Percentiles rank a stretch among this genome's conserved stretches.
These are phyloP conservation scores for Euphonia xanthogaster DNA, from an alignment of 2,797 vertebrate genomes.

Conservation along the genomic window DNA sequence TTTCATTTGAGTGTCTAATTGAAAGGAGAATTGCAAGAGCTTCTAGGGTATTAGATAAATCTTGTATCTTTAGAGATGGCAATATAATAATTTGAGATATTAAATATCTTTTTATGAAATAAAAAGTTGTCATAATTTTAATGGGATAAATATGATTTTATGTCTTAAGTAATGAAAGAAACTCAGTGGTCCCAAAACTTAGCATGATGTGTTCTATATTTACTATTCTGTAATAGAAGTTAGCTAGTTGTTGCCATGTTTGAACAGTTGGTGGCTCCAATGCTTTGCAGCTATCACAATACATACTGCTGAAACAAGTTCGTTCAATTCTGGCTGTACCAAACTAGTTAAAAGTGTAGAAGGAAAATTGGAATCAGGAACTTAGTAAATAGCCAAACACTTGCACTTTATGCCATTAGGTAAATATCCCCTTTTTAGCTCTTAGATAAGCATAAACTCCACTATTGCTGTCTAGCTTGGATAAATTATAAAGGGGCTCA, in stretches of 20 bases:
- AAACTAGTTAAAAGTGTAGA: not conserved
- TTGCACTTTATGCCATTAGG: not conserved
- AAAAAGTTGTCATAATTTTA: not conserved
- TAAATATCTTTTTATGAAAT: not conserved
- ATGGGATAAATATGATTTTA: not conserved
- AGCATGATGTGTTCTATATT: not conserved
- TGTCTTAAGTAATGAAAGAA: not conserved
- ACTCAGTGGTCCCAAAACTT: not conserved
- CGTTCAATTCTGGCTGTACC: not conserved
- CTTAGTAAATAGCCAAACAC: not conserved
- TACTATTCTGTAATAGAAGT: not conserved
- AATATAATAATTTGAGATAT: not conserved
- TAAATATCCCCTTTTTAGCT: not conserved
- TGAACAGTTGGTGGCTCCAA: constrained; percentile 81
- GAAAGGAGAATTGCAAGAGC: not conserved
- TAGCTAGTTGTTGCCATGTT: constrained; percentile 64
- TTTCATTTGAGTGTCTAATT: not conserved
- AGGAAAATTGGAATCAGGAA: not conserved
- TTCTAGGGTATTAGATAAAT: not conserved
- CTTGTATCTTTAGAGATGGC: not conserved
- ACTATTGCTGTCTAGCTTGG: not conserved
- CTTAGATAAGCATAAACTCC: not conserved
- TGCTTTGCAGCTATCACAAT: constrained; percentile 65
- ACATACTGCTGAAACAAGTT: not conserved
- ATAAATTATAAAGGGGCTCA: not conserved